Evolutionary conservation across 2,113 vertebrate genomes (phyloP), one percentile per base, ranked within the genome.

Genomic region (Mungos mungo): DNA sequence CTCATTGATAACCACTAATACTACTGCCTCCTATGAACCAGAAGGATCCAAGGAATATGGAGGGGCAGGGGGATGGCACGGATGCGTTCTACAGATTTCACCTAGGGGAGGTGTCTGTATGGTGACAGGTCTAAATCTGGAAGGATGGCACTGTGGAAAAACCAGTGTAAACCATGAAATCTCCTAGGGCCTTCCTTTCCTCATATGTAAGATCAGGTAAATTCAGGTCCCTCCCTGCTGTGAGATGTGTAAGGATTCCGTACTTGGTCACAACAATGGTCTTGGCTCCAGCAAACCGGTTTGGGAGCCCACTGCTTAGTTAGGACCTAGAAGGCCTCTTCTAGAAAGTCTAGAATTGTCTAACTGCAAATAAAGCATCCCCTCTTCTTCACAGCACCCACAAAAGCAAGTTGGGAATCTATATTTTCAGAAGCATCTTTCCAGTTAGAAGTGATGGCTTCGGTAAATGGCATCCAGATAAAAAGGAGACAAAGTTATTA

Each of bases 391-490:
- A 69, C 19, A 52, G 76, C 2, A 35, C 11, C 33, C 41, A 76
- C 76, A 66, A 92, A 97, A 95, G 63, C 54, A 69, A 86, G 11
- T 52, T 81, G 15, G 38, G 10, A 86, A 84, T 54, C 21, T 54
- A 0, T 77, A 60, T 54, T 95, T 95, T 96, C 65, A 35, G 38
- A 93, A 89, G 14, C 57, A 74, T 35, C 23, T 54, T 84, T 92
- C 72, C 27, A 35, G 69, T 86, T 76, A 71, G 72, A 96, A 87
- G 25, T 69, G 69, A 74, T 11, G 86, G 19, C 7, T 57, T 84
- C 85, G 90, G 41, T 77, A 93, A 97, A 93, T 27, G 33, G 12
- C 35, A 69, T 69, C 52, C 29, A 69, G 79, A 90, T 63, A 90
- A 72, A 79, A 63, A 76, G 0, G 8, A 47, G 54, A 74, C 80